A percentile compares a stretch with the other conserved stretches of the same genome.
phyloP scores from a whole-genome alignment of 2,888 invertebrate genomes.

The Sarcophaga variegata region DNA sequence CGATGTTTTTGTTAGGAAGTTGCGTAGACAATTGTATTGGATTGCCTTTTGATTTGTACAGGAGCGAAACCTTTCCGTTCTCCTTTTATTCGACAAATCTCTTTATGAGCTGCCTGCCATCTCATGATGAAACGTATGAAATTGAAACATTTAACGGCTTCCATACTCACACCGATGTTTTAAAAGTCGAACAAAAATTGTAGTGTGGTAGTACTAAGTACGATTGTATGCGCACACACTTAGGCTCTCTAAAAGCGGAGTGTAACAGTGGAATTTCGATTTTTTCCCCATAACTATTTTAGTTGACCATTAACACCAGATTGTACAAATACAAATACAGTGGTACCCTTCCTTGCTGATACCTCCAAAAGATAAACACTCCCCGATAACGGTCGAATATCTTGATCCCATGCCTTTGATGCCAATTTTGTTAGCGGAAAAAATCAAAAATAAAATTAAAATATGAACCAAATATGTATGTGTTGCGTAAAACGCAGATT shows the following conservation, averaged over 20 bases:
- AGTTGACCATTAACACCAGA: no score
- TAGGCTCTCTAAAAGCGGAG: neutral
- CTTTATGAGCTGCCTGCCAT: neutral
- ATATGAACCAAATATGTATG: no score
- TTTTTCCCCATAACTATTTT: no score
- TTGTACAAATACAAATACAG: no score
- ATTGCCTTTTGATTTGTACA: slow-evolving; percentile 41
- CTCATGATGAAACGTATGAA: slow-evolving; percentile 19
- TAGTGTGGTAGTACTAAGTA: slow-evolving; percentile 48
- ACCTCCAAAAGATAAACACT: no score
- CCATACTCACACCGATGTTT: slow-evolving; percentile 23
- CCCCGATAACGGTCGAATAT: no score
- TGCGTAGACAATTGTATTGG: slow-evolving; percentile 59
- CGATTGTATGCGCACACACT: slow-evolving; percentile 7
- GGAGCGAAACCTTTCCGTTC: slow-evolving; percentile 24
- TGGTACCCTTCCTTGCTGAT: no score
- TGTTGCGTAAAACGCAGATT: no score
- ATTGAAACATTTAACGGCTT: slow-evolving; percentile 39
- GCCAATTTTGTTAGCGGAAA: no score
- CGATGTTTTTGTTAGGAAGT: slow-evolving; percentile 9
- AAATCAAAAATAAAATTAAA: no score
- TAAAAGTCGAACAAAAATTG: slow-evolving; percentile 39
- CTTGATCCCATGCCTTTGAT: no score
- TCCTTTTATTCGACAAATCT: neutral
- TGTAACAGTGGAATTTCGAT: slow-evolving; percentile 17